phyloP scores from a whole-genome alignment of 2,113 vertebrate genomes.

The Rhegmatorhina hoffmannsi region DNA sequence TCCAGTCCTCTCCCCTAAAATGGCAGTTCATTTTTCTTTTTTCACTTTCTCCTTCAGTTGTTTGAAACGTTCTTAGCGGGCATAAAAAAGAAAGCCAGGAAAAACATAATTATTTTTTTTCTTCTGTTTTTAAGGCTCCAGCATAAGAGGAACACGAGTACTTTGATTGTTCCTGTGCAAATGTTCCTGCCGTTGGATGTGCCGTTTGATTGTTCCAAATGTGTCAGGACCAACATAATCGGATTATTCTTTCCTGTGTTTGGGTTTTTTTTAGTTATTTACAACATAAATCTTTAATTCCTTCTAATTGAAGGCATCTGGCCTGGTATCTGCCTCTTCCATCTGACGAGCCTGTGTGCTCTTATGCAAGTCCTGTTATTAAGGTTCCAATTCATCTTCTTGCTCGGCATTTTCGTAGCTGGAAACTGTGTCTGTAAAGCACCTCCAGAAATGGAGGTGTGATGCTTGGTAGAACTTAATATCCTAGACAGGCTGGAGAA shows the following conservation, averaged over 20 bases:
- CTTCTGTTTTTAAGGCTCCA: not conserved
- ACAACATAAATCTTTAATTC: not conserved
- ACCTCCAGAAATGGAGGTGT: conserved; percentile 14
- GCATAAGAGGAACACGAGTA: not conserved
- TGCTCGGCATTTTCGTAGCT: not conserved
- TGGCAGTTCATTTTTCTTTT: not conserved
- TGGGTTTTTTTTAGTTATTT: not conserved
- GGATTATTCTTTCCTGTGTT: not conserved
- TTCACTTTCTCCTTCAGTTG: not conserved
- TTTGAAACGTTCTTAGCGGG: not conserved
- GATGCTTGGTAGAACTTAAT: conserved; percentile 6
- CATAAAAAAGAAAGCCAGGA: not conserved
- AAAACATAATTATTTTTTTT: not conserved
- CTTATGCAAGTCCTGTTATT: not conserved
- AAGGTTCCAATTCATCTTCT: not conserved
- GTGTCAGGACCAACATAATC: not conserved
- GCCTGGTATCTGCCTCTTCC: not conserved
- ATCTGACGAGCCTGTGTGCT: not conserved
- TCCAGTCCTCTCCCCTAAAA: not conserved
- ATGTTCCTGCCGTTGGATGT: not conserved
- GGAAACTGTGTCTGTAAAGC: not conserved
- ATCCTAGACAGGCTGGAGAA: not conserved
- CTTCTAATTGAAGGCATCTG: not conserved
- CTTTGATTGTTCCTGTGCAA: not conserved
- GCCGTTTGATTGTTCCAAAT: not conserved